Base-by-base conservation (phyloP, 1,140 invertebrate genomes). In the Drosophila nannoptera region DNA sequence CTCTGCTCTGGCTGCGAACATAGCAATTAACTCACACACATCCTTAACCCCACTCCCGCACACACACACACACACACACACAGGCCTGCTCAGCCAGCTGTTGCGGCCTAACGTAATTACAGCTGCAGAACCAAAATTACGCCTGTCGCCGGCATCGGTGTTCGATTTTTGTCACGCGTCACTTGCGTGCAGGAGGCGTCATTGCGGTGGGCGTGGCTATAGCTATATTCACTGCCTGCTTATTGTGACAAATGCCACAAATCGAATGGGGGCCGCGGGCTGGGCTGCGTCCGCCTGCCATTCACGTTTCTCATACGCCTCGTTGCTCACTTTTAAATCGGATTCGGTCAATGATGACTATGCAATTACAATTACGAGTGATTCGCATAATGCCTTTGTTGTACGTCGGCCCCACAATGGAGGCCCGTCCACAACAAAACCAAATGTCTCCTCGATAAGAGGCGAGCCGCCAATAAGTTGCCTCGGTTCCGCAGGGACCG, bases 141-240 rank as follows among this genome's bases (percentile, higher is more conserved):
- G 62, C 59, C 65, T 76, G 72, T 78, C 68, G 56, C 50, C 74
- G 64, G 52, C 69, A 73, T 70, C 61, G 52, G 38, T 78, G 67
- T 62, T 83, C 75, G 68, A 83, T 78, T 82, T 72, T 72, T 82
- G 77, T 77, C 64, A 77, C 73, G 54, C 67, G 59, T 63, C 62
- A 50, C 45, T 56, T 50, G 55, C 59, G 49, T 40, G 60, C 11
- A 12, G 40, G 14, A 16, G 40, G 31, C 14, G 11, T 29, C 8
- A 40, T n/a, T 42, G 35, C 32, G 35, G 33, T 9, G 36, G 42
- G 49, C 32, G 22, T 12, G 45, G 43, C 43, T 36, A 36, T 38
- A 29, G 14, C 40, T 40, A 35, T 35, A 36, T 42, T n/a, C 31
- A 14, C 63, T 52, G 64, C 38, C 48, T 14, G 33, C 42, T 52